Conservation (phyloP, 2,888 invertebrate genomes). For the Idaea straminata region DNA sequence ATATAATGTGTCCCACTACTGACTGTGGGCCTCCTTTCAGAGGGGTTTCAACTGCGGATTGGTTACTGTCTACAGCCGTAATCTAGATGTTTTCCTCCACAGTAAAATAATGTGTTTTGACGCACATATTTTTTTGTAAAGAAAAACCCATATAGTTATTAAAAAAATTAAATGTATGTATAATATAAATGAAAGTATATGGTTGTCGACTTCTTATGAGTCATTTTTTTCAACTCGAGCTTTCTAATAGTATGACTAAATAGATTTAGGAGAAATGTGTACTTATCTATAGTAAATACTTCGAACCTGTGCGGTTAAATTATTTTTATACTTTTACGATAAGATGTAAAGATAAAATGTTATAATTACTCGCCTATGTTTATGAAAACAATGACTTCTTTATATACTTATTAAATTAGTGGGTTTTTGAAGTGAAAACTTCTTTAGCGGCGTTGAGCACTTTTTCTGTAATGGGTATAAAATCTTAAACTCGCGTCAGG, state of each 20-base stretch:
- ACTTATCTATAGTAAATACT: conserved; percentile 26
- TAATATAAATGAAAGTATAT: conserved; percentile 46
- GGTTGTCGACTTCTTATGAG: conserved; percentile 74
- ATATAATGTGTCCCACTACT: too few species aligned
- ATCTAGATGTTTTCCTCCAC: too few species aligned
- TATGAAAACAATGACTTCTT: conserved; percentile 9
- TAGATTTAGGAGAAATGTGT: conserved; percentile 27
- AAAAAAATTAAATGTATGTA: conserved; percentile 21
- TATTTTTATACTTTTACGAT: conserved; percentile 30
- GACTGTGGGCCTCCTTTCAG: too few species aligned
- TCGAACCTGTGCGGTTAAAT: conserved; percentile 20
- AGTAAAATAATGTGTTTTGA: too few species aligned
- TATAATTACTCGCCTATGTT: conserved; percentile 6
- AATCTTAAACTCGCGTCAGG: too few species aligned
- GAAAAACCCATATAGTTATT: conserved; percentile 10
- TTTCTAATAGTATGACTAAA: conserved; percentile 62
- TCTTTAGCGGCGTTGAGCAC: too few species aligned
- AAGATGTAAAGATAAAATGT: conserved; percentile 7
- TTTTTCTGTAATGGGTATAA: too few species aligned
- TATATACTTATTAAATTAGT: not conserved
- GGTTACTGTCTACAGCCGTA: too few species aligned
- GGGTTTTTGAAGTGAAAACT: too few species aligned
- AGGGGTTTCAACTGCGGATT: too few species aligned
- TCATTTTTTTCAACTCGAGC: conserved; percentile 72
- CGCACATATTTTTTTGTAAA: conserved; percentile 11